Evolutionary conservation across 64 coral and sea anemone genomes (phyloP).

Genomic region (Montipora cactus): DNA sequence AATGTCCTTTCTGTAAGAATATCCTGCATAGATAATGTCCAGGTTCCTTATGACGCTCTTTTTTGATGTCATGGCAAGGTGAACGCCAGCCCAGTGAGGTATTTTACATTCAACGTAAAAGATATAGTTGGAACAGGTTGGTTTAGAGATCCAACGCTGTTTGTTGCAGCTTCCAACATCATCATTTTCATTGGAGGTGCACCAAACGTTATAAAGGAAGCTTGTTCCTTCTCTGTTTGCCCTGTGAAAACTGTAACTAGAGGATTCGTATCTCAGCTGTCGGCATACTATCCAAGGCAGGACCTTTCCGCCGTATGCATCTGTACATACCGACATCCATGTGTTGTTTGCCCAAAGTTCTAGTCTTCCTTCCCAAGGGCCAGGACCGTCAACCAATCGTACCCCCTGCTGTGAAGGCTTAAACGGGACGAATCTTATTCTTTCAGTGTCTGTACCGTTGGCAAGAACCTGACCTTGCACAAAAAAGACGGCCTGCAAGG

Average conservation of each 20-base stretch:
- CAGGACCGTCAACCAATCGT: slow-evolving; percentile 58
- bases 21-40: slow-evolving; percentile 68
- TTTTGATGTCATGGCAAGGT: slow-evolving; percentile 58
- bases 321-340: slow-evolving; percentile 59
- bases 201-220: slow-evolving; percentile 59
- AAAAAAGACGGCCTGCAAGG: slow-evolving; percentile 43
- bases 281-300: slow-evolving; percentile 50
- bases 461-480: slow-evolving; percentile 72
- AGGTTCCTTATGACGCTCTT: slow-evolving; percentile 59
- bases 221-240: slow-evolving; percentile 36
- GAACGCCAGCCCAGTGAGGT: slow-evolving; percentile 71
- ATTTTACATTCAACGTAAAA: slow-evolving; percentile 33
- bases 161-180: slow-evolving; percentile 55
- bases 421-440: slow-evolving; percentile 50
- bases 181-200: slow-evolving; percentile 43
- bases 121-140: slow-evolving; percentile 26
- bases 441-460: slow-evolving; percentile 34
- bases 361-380: slow-evolving; percentile 74
- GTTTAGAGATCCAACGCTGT: slow-evolving; percentile 5
- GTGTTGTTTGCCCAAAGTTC: slow-evolving; percentile 61
- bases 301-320: background rate
- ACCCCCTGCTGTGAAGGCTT: slow-evolving; percentile 2
- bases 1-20: slow-evolving; percentile 64
- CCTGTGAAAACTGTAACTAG: background rate
- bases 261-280: slow-evolving; percentile 39